Evolutionary conservation across 2,888 invertebrate species (phyloP).

Genomic region (Entomobrya multifasciata): DNA sequence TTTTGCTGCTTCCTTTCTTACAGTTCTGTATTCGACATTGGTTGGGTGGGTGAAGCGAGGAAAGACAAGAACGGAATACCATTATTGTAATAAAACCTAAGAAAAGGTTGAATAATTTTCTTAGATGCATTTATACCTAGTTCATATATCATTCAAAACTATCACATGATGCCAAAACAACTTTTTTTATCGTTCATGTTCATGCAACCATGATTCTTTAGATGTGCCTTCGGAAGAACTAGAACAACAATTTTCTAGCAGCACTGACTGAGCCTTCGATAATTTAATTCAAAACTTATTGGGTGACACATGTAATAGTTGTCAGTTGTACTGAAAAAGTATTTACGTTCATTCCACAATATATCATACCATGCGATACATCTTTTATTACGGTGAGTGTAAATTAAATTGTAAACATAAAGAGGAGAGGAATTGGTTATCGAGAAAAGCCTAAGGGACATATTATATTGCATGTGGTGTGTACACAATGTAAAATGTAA

Average conservation of each 20-base stretch:
- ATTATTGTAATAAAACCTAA: not conserved
- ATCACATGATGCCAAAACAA: conserved; percentile 44
- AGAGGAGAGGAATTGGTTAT: not conserved
- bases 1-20: not conserved
- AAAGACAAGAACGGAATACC: not conserved
- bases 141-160: conserved; percentile 40
- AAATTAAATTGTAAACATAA: too few relatives aligned
- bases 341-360: not conserved
- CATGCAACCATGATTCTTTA: too few relatives aligned
- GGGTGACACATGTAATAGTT: not conserved
- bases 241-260: too few relatives aligned
- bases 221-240: too few relatives aligned
- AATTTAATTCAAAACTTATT: conserved; percentile 11
- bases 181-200: conserved; percentile 5
- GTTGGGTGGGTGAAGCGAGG: not conserved
- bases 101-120: not conserved
- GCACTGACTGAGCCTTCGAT: conserved; percentile 8
- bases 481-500: not conserved
- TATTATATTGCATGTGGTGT: not conserved
- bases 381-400: too few relatives aligned
- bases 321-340: not conserved
- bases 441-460: not conserved
- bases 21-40: not conserved
- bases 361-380: not conserved
- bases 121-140: not conserved